Evolutionary conservation across 2,888 invertebrate genomes (phyloP), one percentile per base, ranked within the genome.

Genomic region (Drosophila subquinaria): DNA sequence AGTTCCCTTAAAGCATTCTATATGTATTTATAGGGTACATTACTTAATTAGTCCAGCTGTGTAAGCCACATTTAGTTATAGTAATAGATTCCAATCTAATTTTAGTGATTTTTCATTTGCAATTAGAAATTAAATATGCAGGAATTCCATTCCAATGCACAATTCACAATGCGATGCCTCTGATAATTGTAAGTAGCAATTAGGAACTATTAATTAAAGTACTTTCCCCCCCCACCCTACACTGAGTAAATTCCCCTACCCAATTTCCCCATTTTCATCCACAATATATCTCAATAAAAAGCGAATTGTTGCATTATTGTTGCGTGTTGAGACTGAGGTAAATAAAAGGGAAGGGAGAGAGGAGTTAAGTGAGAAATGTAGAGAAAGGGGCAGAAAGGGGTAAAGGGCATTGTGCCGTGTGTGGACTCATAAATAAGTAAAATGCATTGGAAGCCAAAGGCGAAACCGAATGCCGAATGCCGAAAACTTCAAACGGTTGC

Each of bases 401-500:
- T 15, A 36, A 6, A 23, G 33, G 38, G 42, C 20, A 43, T 43
- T 43, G 43, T 43, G 43, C 23, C 43, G 43, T 43, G 38, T 70
- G 50, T 55, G 53, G 53, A 35, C 40, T 56, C 61, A 80, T 76
- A 65, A 81, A 76, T 80, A 76, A 80, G 20, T 59, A 35, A 35
- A 59, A 65, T 65, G 72, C 76, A 65, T 79, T 55, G 47, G 23
- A 51, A 20, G n/a, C 15, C 38, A 23, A 53, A 42, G 53, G 40
- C n/a, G 50, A 45, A 55, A 62, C 20, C 48, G 50, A 79, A 70
- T 23, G 4, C 23, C n/a, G 50, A 45, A 55, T 50, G 42, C 36
- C 35, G 36, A 70, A 76, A 62, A 66, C 64, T 61, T 79, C 80
- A 76, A 76, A 75, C 64, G 45, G 36, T 40, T 45, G 65, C 72